These are phyloP conservation scores for Oreocharis arfaki DNA, from an alignment of 2,113 vertebrate genomes.

Conservation along the genomic window DNA sequence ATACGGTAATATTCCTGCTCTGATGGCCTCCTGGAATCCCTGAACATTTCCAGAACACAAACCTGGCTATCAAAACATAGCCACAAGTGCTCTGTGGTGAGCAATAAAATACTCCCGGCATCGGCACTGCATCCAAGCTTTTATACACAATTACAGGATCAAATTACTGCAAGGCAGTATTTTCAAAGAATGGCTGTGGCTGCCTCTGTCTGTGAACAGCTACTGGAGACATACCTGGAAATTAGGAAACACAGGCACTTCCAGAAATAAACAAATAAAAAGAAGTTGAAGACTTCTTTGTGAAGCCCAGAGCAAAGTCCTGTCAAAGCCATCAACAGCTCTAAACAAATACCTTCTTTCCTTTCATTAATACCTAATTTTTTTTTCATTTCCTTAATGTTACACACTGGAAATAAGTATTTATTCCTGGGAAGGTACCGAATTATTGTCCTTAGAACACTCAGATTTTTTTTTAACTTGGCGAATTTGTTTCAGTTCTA, in stretches of 20 bases:
- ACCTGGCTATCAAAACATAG: slow-evolving; percentile 33
- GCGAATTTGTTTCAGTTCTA: neutral
- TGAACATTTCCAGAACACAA: slow-evolving; percentile 39
- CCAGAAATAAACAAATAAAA: neutral
- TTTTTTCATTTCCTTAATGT: neutral
- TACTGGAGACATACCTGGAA: neutral
- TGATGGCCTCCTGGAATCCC: neutral
- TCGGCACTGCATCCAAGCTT: neutral
- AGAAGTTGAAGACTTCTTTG: neutral
- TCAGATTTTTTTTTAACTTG: neutral
- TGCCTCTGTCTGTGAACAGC: neutral
- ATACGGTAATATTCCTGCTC: neutral
- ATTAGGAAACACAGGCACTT: neutral
- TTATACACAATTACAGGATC: slow-evolving; percentile 1
- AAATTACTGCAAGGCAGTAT: neutral
- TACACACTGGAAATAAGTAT: neutral
- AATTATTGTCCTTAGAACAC: neutral
- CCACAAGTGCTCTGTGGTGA: slow-evolving; percentile 47
- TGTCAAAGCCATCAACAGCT: neutral
- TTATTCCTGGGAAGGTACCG: neutral
- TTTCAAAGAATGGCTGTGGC: neutral
- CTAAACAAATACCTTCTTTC: neutral
- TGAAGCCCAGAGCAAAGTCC: neutral
- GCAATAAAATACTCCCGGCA: slow-evolving; percentile 28
- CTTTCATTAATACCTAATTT: neutral